A percentile compares a stretch with the other conserved stretches of the same genome.
phyloP scores from a whole-genome alignment of 2,113 vertebrate genomes.

The Macheiramphus alcinus region DNA sequence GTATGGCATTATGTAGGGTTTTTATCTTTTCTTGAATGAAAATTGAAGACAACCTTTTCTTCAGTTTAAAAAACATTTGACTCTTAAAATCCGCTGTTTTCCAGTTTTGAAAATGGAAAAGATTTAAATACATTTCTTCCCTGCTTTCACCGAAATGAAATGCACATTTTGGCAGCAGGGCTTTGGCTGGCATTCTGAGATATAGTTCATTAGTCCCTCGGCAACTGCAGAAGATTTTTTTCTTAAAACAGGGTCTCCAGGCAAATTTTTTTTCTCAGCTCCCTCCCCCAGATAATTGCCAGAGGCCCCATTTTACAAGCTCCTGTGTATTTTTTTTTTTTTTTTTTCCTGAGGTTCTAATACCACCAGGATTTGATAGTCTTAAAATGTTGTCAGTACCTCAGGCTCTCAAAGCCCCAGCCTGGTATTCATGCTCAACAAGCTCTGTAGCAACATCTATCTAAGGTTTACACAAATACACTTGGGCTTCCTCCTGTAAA shows the following conservation, averaged over 20 bases:
- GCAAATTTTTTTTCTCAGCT: neutral
- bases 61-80: neutral
- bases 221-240: neutral
- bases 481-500: neutral
- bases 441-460: neutral
- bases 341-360: neutral
- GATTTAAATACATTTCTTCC: neutral
- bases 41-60: neutral
- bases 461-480: neutral
- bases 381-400: neutral
- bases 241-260: neutral
- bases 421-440: neutral
- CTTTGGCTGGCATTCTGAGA: neutral
- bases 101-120: neutral
- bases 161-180: neutral
- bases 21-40: neutral
- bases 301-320: neutral
- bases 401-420: neutral
- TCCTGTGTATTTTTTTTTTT: neutral
- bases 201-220: neutral
- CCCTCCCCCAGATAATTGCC: neutral
- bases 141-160: neutral
- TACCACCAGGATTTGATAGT: neutral
- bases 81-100: neutral
- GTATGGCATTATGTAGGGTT: neutral